Base-by-base conservation (phyloP, 2,113 vertebrate genomes). In the Leuciscus idus region DNA sequence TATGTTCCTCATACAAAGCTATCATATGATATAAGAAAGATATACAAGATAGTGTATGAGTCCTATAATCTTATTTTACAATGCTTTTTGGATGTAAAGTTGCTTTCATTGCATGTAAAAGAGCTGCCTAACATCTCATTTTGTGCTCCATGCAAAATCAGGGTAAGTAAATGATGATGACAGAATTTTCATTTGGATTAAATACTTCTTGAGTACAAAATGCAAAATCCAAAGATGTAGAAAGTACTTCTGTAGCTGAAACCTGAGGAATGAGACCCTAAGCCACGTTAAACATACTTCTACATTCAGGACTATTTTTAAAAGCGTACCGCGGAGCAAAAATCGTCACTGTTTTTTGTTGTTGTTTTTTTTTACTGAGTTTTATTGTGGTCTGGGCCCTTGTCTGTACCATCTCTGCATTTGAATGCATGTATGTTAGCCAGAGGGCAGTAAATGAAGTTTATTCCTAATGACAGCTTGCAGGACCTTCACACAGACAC, bases 381-480 rank as follows among this genome's bases (percentile, higher is more conserved):
- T 55, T 6, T 86, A 19, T 17, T 30, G 26, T 62, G 64, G 39
- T 36, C 4, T 66, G n/a, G 72, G 64, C 57, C 85, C 46, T 83
- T 73, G 30, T 43, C 26, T 75, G 30, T 57, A 15, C 76, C 68
- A 23, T 84, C 11, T 90, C 52, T 83, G 33, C 68, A 73, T 85
- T 62, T 57, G 50, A 15, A 70, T 84, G 70, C 85, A 68, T 79
- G 70, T 46, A 55, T 68, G 26, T 62, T 81, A 88, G 90, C 93
- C 91, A 90, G 92, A 92, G 91, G 90, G 90, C 86, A 73, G 88
- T 88, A 91, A 91, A 92, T 94, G 90, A 94, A 88, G 92, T 92
- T 93, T 89, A 94, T 94, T 90, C 88, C 36, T 11, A 89, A 90
- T 93, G 92, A 94, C 93, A 95, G 93, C 92, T 92, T 85, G 83